Conservation (phyloP, 2,113 vertebrate species). For the Zeus faber region DNA sequence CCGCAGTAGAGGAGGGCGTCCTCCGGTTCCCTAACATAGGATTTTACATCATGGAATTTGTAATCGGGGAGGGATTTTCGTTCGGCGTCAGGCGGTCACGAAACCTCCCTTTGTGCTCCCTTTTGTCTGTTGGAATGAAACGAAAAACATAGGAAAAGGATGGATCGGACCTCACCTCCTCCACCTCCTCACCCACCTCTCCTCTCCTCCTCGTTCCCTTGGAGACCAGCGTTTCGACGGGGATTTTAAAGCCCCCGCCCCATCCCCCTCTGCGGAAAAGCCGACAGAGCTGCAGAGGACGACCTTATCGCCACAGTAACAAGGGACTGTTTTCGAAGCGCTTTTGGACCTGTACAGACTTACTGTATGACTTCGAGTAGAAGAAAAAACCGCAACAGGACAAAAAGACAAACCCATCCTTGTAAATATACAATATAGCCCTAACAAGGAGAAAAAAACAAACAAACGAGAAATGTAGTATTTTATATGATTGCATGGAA, state of each 20-base stretch:
- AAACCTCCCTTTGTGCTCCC: no score
- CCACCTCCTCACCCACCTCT: neutral
- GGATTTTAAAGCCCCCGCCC: neutral
- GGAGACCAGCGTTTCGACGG: constrained; percentile 6
- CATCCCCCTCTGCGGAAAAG: constrained; percentile 25
- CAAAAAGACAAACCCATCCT: no score
- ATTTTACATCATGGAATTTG: no score
- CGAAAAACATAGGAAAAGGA: constrained; percentile 29
- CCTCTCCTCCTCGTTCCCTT: constrained; percentile 7
- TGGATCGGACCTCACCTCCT: constrained; percentile 28
- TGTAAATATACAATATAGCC: constrained; percentile 85
- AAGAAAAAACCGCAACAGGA: no score
- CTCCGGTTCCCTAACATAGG: neutral
- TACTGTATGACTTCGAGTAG: constrained; percentile 82
- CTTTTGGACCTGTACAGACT: constrained; percentile 81
- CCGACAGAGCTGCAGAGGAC: constrained; percentile 22
- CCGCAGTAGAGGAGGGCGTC: constrained; percentile 74
- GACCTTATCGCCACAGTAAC: constrained; percentile 40
- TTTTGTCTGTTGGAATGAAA: no score
- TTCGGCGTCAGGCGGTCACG: no score
- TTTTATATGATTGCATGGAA: constrained; percentile 95
- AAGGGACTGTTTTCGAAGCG: constrained; percentile 62
- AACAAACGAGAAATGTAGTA: constrained; percentile 74
- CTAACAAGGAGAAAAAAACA: constrained; percentile 58
- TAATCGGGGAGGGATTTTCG: no score